Evolutionary conservation across 2,113 vertebrate genomes (phyloP), one percentile per base, ranked within the genome.

Genomic region (Calcarius ornatus): DNA sequence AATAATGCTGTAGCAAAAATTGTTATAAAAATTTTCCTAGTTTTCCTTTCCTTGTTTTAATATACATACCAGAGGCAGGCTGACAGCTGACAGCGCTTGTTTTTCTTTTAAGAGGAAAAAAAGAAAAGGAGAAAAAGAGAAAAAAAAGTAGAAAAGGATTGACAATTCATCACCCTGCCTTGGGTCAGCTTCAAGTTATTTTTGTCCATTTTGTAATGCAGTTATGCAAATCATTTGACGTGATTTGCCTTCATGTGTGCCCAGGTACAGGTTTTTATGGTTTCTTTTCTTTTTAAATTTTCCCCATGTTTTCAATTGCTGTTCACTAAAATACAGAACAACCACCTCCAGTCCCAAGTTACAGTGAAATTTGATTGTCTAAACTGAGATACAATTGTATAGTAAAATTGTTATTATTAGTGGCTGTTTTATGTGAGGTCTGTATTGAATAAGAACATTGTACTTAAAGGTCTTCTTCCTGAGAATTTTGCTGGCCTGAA

Each of bases 101-200:
- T 91, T 64, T 31, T 30, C 30, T 43, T 17, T 1, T 12, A 43
- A 40, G 12, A 28, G 22, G 12, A 35, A 7, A 24, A 11, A 33
- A 21, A 6, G 5, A 5, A n/a, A 12, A 15, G 15, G 15, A 47
- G 22, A 23, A 48, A 25, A 20, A 7, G 5, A 5, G 40, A 28
- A 27, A n/a, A 8, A 9, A 25, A 10, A 0, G 2, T 8, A 48
- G 23, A 35, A 25, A 78, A 59, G 2, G 1, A 8, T 20, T 76
- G 28, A 40, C 10, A 48, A 7, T 66, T 80, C 6, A 37, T 68
- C 18, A 45, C 38, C 2, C 3, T 88, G 9, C 40, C 27, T 69
- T 69, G 4, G 2, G 12, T 61, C 38, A 70, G 15, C 25, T 61
- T 50, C 15, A 83, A 53, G 11, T 65, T 61, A 17, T 71, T 76